Base-by-base conservation (phyloP, 2,888 invertebrate genomes). In the Cybosia mesomella region DNA sequence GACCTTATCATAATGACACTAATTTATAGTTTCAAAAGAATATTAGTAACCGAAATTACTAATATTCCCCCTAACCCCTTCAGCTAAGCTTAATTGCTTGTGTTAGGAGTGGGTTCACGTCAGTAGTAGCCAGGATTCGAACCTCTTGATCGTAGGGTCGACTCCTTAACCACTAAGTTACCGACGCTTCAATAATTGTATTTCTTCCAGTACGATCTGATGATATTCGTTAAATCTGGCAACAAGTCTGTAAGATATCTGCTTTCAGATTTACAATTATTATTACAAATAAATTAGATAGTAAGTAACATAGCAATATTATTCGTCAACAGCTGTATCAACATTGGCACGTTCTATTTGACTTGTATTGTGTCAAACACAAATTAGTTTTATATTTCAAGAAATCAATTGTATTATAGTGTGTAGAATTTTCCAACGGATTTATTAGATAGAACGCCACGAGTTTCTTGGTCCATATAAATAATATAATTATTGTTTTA, bases 271-370 rank as follows among this genome's bases (percentile, higher is more conserved):
- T 8, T 49, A 49, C 43, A 43, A 15, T 15, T 43, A 43, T 18
- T 43, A 43, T 59, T 36, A 22, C 36, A 22, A 36, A 59, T 36
- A 11, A 60, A 24, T 43, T 43, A 10, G 7, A 21, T 34, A 21
- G 13, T 43, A 61, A 49, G 61, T 10, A 18, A n/a, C 24, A 34
- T 36, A 54, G 21, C 13, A 21, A 57, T 21, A 43, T 32, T 61
- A 58, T 32, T 32, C 24, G 28, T 11, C 32, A 54, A 62, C 75
- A 77, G 15, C 58, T 78, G 76, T 67, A 24, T 58, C 69, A 72
- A 79, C 43, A 70, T 10, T 24, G 69, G 72, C 71, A 73, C 67
- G 70, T 32, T 58, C 49, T 59, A 57, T 73, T 70, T 60, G 58
- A 11, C 61, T 28, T 15, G 18, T 22, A 65, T 36, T 68, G 67